These are phyloP conservation scores for Porites australiensis DNA, from an alignment of 64 coral and sea anemone genomes.

Conservation along the genomic window DNA sequence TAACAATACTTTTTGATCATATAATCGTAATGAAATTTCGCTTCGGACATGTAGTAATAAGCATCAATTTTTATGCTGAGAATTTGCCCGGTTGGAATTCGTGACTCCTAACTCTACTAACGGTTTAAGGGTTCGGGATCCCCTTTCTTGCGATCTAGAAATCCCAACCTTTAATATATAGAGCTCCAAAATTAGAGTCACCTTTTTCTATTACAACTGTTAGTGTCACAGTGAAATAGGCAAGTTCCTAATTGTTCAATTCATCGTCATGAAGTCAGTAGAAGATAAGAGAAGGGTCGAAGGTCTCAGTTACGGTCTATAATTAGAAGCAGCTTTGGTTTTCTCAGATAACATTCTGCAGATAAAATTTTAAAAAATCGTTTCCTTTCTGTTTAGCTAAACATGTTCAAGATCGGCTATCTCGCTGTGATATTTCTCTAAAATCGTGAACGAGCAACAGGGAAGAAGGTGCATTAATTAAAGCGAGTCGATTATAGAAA, in stretches of 20 bases:
- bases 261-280: constrained; percentile 22
- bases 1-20: too few species aligned
- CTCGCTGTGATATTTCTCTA: neutral
- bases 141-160: constrained; percentile 14
- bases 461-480: neutral
- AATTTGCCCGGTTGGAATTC: neutral
- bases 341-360: constrained; percentile 13
- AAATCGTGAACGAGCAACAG: neutral
- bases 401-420: neutral
- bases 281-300: constrained; percentile 46
- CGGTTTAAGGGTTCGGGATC: neutral
- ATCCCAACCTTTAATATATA: constrained; percentile 24
- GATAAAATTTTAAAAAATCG: constrained; percentile 18
- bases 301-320: constrained; percentile 32
- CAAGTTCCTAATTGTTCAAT: neutral
- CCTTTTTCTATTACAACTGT: neutral
- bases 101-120: neutral
- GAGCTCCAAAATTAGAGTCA: neutral
- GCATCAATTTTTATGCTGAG: neutral
- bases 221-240: neutral
- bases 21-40: too few species aligned
- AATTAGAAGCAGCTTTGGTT: constrained; percentile 30
- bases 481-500: neutral
- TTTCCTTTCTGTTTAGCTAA: neutral
- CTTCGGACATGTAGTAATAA: too few species aligned